Base-by-base conservation (phyloP, 92 coral and sea anemone genomes). In the Epizoanthus fatuus region DNA sequence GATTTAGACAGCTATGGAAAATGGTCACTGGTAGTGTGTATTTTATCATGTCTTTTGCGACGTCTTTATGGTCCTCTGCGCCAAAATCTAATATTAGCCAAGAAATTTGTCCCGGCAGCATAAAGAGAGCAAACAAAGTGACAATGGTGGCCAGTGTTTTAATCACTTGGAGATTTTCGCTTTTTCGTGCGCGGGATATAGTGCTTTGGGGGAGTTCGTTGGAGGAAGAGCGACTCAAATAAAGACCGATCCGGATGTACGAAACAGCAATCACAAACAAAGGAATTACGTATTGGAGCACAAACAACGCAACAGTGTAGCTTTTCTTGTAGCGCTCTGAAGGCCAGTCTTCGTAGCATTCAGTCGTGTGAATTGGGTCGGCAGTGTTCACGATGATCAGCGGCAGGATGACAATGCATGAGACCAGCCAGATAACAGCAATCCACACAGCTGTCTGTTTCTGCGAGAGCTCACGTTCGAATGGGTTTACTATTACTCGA, bases 51-150 rank as follows among this genome's bases (percentile, higher is more conserved):
- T 86, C 76, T 2, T 7, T 42, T 38, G 94, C 90, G 7, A 88
- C 79, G 15, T 63, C 63, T 64, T 77, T 81, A 19, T 92, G 87
- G 3, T 89, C 22, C 4, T 66, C 86, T 66, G 74, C 64, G 2
- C 98, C 96, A 72, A 97, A 97, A 67, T 95, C 99, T 14, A 76
- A 37, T 69, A 94, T 85, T 81, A 97, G 79, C 99, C 99, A 97
- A 4, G 90, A 81, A n/a, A 97, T 96, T 62, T 95, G 92, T 49
- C 97, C 93, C 11, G 99, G 99, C 16, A 97, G 84, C 81, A 95
- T 86, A n/a, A 97, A 91, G 17, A 97, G 40, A 0, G 99, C 99
- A 69, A 97, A 97, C 69, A 91, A 85, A 22, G 84, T 76, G 8
- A 95, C 98, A 16, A 97, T 95, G 16, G 95, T 93, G 1, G 98